Conservation (phyloP, 2,113 vertebrate genomes). For the Prietella phreatophila region DNA sequence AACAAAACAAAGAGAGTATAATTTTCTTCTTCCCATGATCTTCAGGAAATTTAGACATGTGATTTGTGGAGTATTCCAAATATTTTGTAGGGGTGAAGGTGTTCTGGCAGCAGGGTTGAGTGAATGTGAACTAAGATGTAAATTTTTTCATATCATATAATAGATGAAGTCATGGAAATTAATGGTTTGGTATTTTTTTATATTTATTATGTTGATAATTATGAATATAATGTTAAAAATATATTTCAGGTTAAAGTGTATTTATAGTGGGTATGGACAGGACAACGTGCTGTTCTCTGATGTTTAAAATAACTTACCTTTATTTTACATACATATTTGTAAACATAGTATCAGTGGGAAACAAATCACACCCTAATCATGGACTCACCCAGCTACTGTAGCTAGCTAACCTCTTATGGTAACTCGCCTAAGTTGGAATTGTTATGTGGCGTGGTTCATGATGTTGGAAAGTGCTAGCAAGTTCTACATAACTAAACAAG, state of each 20-base stretch:
- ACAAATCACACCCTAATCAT: neutral
- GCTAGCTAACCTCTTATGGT: neutral
- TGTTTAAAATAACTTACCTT: no score
- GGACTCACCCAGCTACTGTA: neutral
- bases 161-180: neutral
- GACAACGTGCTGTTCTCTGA: no score
- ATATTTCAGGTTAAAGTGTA: neutral
- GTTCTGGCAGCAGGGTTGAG: neutral
- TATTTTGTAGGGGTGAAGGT: neutral
- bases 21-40: neutral
- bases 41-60: neutral
- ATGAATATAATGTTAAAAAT: neutral
- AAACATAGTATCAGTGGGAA: neutral
- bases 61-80: neutral
- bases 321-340: no score
- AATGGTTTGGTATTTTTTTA: neutral
- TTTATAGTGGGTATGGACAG: neutral
- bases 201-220: no score
- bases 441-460: neutral
- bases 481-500: neutral
- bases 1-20: neutral
- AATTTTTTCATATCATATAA: neutral
- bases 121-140: neutral
- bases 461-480: neutral
- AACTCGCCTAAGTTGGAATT: neutral